A percentile compares a stretch with the other conserved stretches of the same genome.
phyloP scores from a whole-genome alignment of 2,888 invertebrate species.

The Eupeodes latifasciatus region DNA sequence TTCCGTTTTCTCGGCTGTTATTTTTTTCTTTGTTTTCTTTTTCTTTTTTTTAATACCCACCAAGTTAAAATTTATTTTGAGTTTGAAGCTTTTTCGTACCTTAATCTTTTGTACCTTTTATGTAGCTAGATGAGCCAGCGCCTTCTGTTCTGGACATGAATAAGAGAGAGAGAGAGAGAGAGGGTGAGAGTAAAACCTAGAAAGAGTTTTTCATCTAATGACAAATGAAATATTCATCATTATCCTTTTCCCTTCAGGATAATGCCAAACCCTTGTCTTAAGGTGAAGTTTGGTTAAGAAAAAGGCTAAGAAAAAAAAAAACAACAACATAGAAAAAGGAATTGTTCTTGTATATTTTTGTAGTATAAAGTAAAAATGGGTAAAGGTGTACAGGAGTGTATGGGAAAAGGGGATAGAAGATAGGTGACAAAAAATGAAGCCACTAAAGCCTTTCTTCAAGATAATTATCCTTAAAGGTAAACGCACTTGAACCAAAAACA shows the following conservation, averaged over 20 bases:
- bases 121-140: conserved; percentile 15
- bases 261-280: conserved; percentile 73
- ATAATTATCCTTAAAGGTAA: conserved; percentile 58
- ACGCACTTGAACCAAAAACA: conserved; percentile 20
- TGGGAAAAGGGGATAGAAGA: background rate
- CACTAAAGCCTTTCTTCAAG: conserved; percentile 38
- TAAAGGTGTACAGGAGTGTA: background rate
- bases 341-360: background rate
- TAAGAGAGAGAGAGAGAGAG: background rate
- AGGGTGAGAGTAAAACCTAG: conserved; percentile 18
- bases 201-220: conserved; percentile 70
- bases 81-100: conserved; percentile 1
- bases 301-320: conserved; percentile 43
- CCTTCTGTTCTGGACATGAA: conserved; percentile 53
- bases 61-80: conserved; percentile 61
- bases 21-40: conserved; percentile 14
- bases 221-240: conserved; percentile 77
- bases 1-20: conserved; percentile 15
- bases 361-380: background rate
- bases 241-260: conserved; percentile 74
- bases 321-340: background rate
- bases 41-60: conserved; percentile 5
- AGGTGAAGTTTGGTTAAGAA: conserved; percentile 50
- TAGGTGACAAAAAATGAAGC: conserved; percentile 49
- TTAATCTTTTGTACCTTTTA: conserved; percentile 8